A percentile compares a stretch with the other conserved stretches of the same genome.
These are phyloP conservation scores for Alligator sinensis DNA, from an alignment of 2,113 vertebrate genomes.

Conservation along the genomic window DNA sequence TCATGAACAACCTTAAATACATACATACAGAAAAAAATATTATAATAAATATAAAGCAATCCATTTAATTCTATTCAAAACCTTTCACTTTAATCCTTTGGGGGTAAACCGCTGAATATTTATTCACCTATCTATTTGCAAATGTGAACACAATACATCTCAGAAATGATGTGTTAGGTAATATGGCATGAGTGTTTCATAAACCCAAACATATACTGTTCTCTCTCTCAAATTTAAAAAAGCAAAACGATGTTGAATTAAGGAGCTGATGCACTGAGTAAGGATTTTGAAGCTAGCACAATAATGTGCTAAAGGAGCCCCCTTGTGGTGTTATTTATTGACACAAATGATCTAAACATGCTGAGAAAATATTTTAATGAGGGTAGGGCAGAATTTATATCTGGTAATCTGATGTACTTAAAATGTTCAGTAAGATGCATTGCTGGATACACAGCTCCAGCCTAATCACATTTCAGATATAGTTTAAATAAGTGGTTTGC, in stretches of 20 bases:
- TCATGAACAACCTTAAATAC: constrained; percentile 85
- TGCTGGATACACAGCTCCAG: neutral
- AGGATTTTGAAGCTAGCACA: neutral
- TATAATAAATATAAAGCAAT: neutral
- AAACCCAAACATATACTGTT: neutral
- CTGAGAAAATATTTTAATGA: neutral
- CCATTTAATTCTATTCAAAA: neutral
- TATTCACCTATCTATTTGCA: neutral
- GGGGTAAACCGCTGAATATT: neutral
- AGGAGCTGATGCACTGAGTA: neutral
- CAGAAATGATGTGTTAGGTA: neutral
- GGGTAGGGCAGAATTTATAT: accelerated
- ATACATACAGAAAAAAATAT: constrained; percentile 29
- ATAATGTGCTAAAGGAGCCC: accelerated
- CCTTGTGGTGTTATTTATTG: accelerated
- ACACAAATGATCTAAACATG: accelerated
- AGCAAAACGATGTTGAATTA: neutral
- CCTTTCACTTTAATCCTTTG: neutral
- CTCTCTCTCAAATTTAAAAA: neutral
- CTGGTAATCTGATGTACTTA: neutral
- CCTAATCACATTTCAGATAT: neutral
- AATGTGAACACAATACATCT: neutral
- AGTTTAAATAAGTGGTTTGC: neutral
- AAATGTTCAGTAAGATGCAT: neutral
- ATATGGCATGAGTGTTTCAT: neutral